Conservation (phyloP, 2,888 invertebrate genomes). For the Machimus atricapillus region DNA sequence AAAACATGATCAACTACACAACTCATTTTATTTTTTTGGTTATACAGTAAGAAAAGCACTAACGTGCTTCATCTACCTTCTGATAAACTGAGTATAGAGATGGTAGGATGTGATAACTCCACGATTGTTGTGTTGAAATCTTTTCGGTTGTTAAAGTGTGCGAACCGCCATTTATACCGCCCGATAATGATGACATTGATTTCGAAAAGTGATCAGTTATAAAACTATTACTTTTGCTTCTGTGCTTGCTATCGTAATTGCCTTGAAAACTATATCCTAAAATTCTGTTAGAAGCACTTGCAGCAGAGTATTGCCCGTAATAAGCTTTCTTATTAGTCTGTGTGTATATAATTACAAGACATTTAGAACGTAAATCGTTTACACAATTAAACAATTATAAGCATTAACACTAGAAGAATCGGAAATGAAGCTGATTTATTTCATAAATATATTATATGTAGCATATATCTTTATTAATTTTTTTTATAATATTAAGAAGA, state of each 20-base stretch:
- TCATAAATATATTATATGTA: too few species aligned
- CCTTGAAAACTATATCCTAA: conserved; percentile 62
- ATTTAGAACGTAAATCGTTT: conserved; percentile 26
- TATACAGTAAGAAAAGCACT: not conserved
- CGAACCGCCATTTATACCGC: conserved; percentile 43
- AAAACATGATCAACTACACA: conserved; percentile 15
- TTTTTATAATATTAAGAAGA: too few species aligned
- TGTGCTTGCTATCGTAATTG: conserved; percentile 50
- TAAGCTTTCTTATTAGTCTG: conserved; percentile 63
- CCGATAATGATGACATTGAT: conserved; percentile 50
- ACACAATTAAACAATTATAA: conserved; percentile 21
- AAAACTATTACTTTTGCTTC: conserved; percentile 40
- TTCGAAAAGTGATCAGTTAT: conserved; percentile 42
- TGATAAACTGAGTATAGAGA: conserved; percentile 83
- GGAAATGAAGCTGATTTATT: conserved; percentile 21
- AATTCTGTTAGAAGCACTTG: conserved; percentile 61
- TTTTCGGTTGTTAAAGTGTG: conserved; percentile 54
- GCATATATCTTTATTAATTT: too few species aligned
- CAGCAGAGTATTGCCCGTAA: conserved; percentile 58
- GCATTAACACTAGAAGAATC: conserved; percentile 11
- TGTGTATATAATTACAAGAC: conserved; percentile 48
- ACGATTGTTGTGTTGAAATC: conserved; percentile 67
- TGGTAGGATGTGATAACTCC: conserved; percentile 87
- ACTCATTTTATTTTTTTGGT: not conserved
- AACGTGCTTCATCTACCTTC: conserved; percentile 69